These are phyloP conservation scores for Trichomalopsis sarcophagae DNA, from an alignment of 1,140 invertebrate species.

Conservation along the genomic window DNA sequence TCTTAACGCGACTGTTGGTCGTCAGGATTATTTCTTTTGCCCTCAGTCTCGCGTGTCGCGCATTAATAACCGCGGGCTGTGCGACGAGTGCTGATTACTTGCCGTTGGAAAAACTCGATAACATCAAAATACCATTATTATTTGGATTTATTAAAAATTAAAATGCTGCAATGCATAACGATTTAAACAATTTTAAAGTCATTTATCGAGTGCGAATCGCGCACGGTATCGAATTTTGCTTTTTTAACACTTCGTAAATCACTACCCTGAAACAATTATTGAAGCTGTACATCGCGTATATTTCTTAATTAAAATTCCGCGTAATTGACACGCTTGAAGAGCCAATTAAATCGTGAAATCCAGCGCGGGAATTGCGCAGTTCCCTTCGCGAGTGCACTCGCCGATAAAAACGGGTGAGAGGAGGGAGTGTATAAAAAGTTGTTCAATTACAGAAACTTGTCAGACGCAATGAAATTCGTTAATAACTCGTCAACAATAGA, in stretches of 20 bases:
- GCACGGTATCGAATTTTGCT: too few species aligned
- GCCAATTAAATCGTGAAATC: background rate
- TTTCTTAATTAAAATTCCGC: constrained; percentile 1
- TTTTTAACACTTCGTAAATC: too few species aligned
- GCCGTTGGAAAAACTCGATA: too few species aligned
- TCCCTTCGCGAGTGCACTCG: background rate
- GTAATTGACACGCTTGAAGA: constrained; percentile 1
- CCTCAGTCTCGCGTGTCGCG: background rate
- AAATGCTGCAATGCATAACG: too few species aligned
- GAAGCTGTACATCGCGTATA: too few species aligned
- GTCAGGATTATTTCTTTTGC: background rate
- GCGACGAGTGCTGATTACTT: too few species aligned
- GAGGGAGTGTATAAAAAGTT: background rate
- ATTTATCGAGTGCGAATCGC: too few species aligned
- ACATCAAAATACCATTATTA: too few species aligned
- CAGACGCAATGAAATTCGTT: background rate
- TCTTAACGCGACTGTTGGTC: background rate
- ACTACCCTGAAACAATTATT: background rate
- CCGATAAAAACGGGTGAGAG: background rate
- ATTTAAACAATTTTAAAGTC: too few species aligned
- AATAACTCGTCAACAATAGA: constrained; percentile 14
- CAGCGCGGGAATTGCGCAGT: background rate
- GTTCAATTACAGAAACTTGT: background rate
- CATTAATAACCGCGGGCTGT: too few species aligned
- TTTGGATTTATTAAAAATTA: too few species aligned